These are phyloP conservation scores for Nebria brevicollis DNA, from an alignment of 2,888 invertebrate species.

Conservation along the genomic window DNA sequence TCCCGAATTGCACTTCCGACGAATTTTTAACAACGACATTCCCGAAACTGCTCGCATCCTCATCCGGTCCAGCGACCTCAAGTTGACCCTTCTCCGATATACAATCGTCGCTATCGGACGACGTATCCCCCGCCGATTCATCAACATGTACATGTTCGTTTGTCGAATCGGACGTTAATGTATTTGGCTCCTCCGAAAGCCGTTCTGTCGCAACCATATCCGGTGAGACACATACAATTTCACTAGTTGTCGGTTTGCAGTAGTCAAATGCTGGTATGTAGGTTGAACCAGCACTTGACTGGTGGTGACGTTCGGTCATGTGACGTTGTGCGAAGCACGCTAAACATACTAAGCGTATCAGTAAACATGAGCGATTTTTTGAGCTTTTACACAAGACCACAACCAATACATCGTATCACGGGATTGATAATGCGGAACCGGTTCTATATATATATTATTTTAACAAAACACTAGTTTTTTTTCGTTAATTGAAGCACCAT, in stretches of 20 bases:
- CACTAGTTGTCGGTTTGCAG: background rate
- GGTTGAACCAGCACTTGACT: conserved; percentile 23
- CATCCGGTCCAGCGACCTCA: conserved; percentile 46
- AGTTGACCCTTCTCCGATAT: conserved; percentile 43
- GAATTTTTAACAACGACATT: conserved; percentile 75
- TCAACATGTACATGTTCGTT: conserved; percentile 21
- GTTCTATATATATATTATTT: background rate
- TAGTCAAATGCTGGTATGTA: conserved; percentile 3
- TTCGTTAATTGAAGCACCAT: no score
- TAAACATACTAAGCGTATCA: background rate
- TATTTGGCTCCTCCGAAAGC: conserved; percentile 43
- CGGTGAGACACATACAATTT: conserved; percentile 24
- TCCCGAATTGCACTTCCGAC: conserved; percentile 79
- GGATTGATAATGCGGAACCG: background rate
- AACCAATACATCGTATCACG: background rate
- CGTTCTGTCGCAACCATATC: conserved; percentile 37
- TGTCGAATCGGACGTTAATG: background rate
- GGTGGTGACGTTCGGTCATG: conserved; percentile 33
- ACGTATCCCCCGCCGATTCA: conserved; percentile 33
- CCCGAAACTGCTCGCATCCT: conserved; percentile 64
- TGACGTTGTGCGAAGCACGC: conserved; percentile 9
- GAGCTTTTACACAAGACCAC: background rate
- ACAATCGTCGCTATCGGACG: conserved; percentile 44
- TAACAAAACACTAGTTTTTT: no score
- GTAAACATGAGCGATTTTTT: background rate